Evolutionary conservation across 2,797 vertebrate species (phyloP), one percentile per base, ranked within the genome.

Genomic region (Coranthus polyacanthus): DNA sequence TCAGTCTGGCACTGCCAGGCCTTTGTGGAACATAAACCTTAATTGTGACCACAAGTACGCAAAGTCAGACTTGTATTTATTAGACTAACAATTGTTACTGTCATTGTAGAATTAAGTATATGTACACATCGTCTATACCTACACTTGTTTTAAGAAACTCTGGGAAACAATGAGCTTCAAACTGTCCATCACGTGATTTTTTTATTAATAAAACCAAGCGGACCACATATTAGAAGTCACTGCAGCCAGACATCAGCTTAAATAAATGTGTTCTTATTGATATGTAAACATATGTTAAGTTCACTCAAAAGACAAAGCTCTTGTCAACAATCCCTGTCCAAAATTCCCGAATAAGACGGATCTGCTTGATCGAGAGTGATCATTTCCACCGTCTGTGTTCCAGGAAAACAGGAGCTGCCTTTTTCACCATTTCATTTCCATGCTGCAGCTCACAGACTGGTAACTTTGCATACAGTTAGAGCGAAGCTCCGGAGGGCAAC

Each of bases 381-480:
- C 11, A 12, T 29, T 20, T 21, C 43, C 2, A 6, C 8, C 41
- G 5, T 24, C 2, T 41, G 54, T 39, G 29, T 38, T 44, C 45
- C 63, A 50, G 71, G 45, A 57, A 44, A 75, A 34, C n/a, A 45
- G 41, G 57, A 76, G 49, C 62, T 53, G 6, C 52, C 55, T 68
- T 67, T 43, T 78, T 57, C 18, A 63, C 56, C 50, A 75, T 74
- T 72, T 79, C 0, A 82, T 84, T 83, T 86, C 56, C 78, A 72
- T 88, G 71, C 79, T 81, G 78, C 56, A 70, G 82, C 75, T 69
- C 69, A 75, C 63, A 67, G 44, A 24, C 70, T 47, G 37, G 0
- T 58, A 42, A 38, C n/a, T 91, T 91, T 89, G 88, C 89, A 91
- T 90, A 89, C 86, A 89, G 84, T 89, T 91, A 91, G 82, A 89